Evolutionary conservation across 2,888 invertebrate genomes (phyloP), one percentile per base, ranked within the genome.

Genomic region (Leucoptera coffeella): DNA sequence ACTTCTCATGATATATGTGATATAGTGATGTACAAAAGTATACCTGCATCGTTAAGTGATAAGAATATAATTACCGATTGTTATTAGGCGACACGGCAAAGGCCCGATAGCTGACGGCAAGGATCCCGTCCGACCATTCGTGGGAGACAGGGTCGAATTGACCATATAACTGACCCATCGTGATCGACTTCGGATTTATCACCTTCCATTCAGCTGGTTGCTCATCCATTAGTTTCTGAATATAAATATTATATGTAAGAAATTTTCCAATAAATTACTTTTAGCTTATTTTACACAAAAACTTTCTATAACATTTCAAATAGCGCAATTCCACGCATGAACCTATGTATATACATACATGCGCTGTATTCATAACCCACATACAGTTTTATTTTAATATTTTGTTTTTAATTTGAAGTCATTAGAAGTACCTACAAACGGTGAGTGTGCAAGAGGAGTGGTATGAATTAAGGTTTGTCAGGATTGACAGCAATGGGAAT

Each of bases 91-190:
- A 89, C 39, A 80, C 78, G 0, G 89, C 88, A 45, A 87, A 89
- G 19, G 77, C 74, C 23, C 91, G 73, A 54, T 87, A 90, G 48
- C 82, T 86, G 5, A 88, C 81, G 1, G 91, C 89, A 22, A 92
- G 58, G 20, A 95, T 82, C 1, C 92, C 92, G 47, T 92, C 92
- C 2, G 83, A 85, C 91, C 92, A 92, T 69, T 96, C 95, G 53
- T 93, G 94, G 0, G 95, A 93, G 1, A 88, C 83, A 0, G 85
- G 79, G 62, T 96, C 95, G 47, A 95, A 95, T 51, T 91, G 87
- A 0, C 95, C 95, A 45, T 94, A 96, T 15, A 96, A 65, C 50
- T 95, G 93, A 0, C 92, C 93, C 85, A 95, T 86, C 1, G 94
- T 92, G 29, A 96, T 87, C 0, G 95, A 83, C 58, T 96, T 96